Conservation (phyloP, 2,113 vertebrate species). For the Archilochus colubris region DNA sequence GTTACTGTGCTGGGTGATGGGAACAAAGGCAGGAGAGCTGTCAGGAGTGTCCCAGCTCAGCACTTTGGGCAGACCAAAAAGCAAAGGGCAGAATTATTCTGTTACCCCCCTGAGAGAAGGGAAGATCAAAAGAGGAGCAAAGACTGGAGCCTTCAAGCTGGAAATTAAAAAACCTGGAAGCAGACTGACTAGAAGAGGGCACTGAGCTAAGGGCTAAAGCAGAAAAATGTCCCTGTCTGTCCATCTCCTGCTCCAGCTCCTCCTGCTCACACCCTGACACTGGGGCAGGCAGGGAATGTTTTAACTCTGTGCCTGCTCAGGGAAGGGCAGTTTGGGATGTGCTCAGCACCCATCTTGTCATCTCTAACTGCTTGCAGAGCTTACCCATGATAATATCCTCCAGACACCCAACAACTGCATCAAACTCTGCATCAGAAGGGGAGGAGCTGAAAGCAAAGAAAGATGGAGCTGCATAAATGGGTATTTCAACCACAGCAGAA, state of each 20-base stretch:
- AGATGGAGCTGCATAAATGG: not conserved
- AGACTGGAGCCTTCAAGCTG: too few species aligned
- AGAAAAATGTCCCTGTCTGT: too few species aligned
- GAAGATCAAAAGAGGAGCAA: too few species aligned
- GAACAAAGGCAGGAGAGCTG: not conserved
- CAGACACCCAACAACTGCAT: conserved; percentile 88
- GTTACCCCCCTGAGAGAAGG: too few species aligned
- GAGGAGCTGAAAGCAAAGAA: conserved; percentile 82
- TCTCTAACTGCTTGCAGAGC: not conserved
- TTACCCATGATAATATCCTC: conserved; percentile 95
- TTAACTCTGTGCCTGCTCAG: not conserved
- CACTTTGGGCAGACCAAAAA: too few species aligned
- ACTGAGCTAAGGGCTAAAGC: too few species aligned
- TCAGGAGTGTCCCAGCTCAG: too few species aligned
- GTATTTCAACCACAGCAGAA: not conserved
- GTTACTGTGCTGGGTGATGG: not conserved
- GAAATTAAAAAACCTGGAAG: too few species aligned
- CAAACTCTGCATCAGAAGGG: conserved; percentile 86
- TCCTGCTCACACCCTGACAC: too few species aligned
- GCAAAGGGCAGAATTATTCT: too few species aligned
- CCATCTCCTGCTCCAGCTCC: too few species aligned
- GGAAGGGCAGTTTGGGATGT: not conserved
- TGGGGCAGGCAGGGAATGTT: not conserved
- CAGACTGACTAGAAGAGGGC: too few species aligned
- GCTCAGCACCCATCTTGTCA: not conserved